phyloP scores from a whole-genome alignment of 2,888 invertebrate species.

The Laspeyria flexula region DNA sequence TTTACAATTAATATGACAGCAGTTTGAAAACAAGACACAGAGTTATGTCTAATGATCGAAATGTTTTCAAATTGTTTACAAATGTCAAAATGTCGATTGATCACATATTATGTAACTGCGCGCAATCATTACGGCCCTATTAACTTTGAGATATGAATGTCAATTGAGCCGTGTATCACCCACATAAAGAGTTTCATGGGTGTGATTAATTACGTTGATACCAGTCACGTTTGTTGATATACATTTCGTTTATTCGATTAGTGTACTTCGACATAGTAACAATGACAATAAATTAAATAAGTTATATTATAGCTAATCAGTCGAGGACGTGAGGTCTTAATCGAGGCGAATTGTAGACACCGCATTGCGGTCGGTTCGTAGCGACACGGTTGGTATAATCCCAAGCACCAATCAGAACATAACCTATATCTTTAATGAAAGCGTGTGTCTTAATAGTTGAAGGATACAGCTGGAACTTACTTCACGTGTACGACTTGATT shows the following conservation, averaged over 20 bases:
- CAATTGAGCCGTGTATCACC: constrained; percentile 25
- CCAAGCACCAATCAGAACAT: neutral
- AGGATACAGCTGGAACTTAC: constrained; percentile 52
- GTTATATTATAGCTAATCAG: constrained; percentile 8
- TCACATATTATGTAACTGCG: neutral
- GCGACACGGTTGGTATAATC: constrained; percentile 19
- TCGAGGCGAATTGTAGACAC: constrained; percentile 37
- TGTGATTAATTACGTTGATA: constrained; percentile 26
- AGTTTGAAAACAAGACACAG: neutral
- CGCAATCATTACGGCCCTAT: neutral
- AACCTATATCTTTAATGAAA: too few relatives aligned
- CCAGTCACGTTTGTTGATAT: constrained; percentile 8
- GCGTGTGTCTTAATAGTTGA: neutral
- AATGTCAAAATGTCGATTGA: neutral
- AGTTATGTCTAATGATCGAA: neutral
- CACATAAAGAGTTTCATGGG: constrained; percentile 27
- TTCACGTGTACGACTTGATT: constrained; percentile 70
- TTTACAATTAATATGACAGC: constrained; percentile 1
- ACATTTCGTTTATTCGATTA: constrained; percentile 3
- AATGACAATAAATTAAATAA: constrained; percentile 4
- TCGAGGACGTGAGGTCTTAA: constrained; percentile 10
- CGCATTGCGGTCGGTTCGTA: constrained; percentile 43
- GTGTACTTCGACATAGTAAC: neutral
- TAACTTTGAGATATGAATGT: constrained; percentile 11
- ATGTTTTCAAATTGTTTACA: constrained; percentile 6